Percentiles rank a stretch among this genome's conserved stretches.
Evolutionary conservation across 2,113 vertebrate species (phyloP).

Genomic region (Fulmarus glacialis): DNA sequence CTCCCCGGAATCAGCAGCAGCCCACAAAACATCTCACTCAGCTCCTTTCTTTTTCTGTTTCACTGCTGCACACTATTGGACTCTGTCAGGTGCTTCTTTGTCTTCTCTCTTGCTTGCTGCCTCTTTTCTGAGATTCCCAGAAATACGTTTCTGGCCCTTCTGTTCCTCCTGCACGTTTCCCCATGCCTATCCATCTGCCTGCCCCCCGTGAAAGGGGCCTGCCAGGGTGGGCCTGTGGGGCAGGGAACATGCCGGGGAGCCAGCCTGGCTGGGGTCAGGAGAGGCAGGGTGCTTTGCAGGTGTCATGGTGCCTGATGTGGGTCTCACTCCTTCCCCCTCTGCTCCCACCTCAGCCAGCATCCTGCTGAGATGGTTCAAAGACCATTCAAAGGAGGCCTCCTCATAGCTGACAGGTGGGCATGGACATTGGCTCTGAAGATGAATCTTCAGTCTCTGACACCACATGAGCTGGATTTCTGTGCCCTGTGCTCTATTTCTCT

Average conservation of each 20-base stretch:
- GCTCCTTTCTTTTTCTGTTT: not conserved
- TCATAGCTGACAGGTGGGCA: not conserved
- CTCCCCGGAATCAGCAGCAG: not conserved
- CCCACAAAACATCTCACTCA: not conserved
- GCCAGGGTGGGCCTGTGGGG: not conserved
- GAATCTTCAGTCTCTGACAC: not conserved
- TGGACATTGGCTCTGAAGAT: not conserved
- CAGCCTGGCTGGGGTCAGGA: not conserved
- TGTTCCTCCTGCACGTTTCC: not conserved
- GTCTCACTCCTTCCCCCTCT: not conserved
- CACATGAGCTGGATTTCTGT: not conserved
- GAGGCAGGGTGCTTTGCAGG: not conserved
- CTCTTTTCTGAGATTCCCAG: not conserved
- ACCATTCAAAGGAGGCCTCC: not conserved
- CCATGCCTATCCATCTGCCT: rapidly evolving
- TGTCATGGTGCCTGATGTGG: not conserved
- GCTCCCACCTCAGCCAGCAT: not conserved
- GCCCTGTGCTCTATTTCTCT: not conserved
- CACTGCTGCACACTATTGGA: rapidly evolving
- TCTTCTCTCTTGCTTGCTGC: not conserved
- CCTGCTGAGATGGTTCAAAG: not conserved
- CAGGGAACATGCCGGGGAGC: not conserved
- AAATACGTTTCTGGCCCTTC: not conserved
- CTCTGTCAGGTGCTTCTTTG: not conserved
- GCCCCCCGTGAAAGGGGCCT: not conserved